Percentiles rank a stretch among this genome's conserved stretches.
phyloP scores from a whole-genome alignment of 2,113 vertebrate species.

The Eubucco bourcierii region DNA sequence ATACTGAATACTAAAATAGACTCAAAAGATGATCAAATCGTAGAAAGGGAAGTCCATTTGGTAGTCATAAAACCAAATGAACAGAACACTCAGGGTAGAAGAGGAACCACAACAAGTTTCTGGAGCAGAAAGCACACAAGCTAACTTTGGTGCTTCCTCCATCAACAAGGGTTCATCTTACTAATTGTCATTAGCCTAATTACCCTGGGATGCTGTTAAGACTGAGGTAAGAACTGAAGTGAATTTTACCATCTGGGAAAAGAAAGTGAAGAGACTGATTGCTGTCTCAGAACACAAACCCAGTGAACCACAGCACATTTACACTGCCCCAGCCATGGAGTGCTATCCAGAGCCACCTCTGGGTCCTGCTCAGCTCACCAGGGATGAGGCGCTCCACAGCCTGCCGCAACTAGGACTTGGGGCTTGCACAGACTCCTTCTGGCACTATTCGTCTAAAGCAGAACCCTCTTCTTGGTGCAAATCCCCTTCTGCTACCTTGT shows the following conservation, averaged over 20 bases:
- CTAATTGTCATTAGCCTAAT: background rate
- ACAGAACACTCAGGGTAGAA: background rate
- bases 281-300: background rate
- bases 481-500: background rate
- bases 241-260: background rate
- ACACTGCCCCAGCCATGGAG: fast-evolving
- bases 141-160: background rate
- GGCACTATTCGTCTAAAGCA: background rate
- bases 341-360: background rate
- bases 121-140: background rate
- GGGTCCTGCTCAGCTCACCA: fast-evolving
- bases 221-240: background rate
- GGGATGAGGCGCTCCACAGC: background rate
- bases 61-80: background rate
- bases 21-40: background rate
- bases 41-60: background rate
- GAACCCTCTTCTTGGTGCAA: background rate
- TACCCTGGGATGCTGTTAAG: background rate
- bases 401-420: fast-evolving
- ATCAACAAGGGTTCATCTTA: background rate
- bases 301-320: fast-evolving
- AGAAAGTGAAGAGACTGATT: background rate
- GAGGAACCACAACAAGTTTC: background rate
- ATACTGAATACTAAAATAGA: background rate
- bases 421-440: background rate